These are phyloP conservation scores for Sebastes vulpes DNA, from an alignment of 2,797 vertebrate species.

Conservation along the genomic window DNA sequence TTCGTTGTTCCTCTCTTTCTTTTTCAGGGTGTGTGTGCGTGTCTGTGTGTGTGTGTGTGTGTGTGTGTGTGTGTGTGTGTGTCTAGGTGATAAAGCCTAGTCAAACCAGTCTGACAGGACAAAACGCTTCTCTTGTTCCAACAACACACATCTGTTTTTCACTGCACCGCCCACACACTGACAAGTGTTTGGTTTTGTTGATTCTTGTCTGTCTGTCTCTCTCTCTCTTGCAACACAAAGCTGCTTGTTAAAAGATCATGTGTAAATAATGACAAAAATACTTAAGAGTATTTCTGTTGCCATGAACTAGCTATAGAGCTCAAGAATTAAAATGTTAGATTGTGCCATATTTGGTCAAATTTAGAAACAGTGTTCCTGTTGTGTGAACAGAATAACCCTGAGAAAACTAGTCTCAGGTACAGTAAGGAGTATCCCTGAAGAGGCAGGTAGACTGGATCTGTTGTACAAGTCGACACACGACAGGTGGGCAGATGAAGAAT, in stretches of 20 bases:
- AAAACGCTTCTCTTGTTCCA: constrained; percentile 9
- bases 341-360: background rate
- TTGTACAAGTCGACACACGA: constrained; percentile 45
- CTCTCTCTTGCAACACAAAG: background rate
- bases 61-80: background rate
- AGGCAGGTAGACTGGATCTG: background rate
- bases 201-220: no score
- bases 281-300: background rate
- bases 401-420: background rate
- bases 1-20: background rate
- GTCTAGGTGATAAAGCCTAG: background rate
- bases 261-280: background rate
- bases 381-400: background rate
- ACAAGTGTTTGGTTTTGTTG: background rate
- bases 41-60: background rate
- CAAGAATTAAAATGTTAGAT: background rate
- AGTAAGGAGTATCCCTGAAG: no score
- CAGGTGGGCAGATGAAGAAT: constrained; percentile 21
- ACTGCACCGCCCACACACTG: background rate
- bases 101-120: constrained; percentile 64
- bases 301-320: background rate
- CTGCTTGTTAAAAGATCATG: background rate
- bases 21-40: background rate
- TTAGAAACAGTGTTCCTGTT: background rate
- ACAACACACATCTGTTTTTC: background rate